These are phyloP conservation scores for Pachyuromys duprasi DNA, from an alignment of 2,797 vertebrate species.

Conservation along the genomic window DNA sequence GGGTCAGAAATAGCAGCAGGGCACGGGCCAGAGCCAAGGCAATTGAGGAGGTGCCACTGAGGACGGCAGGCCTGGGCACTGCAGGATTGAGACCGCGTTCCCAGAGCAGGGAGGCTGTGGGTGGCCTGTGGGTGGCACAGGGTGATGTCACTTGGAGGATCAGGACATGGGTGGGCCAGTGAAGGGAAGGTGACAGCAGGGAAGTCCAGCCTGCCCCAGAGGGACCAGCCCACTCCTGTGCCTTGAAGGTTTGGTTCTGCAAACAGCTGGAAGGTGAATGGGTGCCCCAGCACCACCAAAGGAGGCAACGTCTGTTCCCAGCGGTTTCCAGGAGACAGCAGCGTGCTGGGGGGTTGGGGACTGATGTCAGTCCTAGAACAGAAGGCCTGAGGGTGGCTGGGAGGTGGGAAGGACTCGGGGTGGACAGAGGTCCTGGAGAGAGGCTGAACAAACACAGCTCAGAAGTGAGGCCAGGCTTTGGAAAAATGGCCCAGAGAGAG, in stretches of 20 bases:
- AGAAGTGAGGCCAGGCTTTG: neutral
- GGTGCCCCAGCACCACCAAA: neutral
- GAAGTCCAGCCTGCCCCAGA: neutral
- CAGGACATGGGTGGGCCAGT: neutral
- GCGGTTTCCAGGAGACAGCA: neutral
- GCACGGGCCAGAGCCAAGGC: neutral
- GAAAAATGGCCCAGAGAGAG: neutral
- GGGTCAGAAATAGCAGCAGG: neutral
- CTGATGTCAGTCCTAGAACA: neutral
- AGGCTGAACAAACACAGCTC: neutral
- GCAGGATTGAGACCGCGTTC: neutral
- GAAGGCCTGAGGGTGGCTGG: neutral
- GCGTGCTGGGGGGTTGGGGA: too few relatives aligned
- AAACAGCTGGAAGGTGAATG: neutral
- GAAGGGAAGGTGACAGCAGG: neutral
- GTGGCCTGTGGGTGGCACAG: neutral
- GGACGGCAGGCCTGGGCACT: neutral
- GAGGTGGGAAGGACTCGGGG: neutral
- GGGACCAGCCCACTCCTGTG: neutral
- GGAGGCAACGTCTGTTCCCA: neutral
- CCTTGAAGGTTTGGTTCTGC: neutral
- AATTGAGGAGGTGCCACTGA: neutral
- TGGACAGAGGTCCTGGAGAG: neutral
- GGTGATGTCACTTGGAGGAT: neutral
- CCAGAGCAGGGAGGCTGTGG: neutral